A percentile compares a stretch with the other conserved stretches of the same genome.
phyloP scores from a whole-genome alignment of 1,140 invertebrate genomes.

The Drosophila sp. region DNA sequence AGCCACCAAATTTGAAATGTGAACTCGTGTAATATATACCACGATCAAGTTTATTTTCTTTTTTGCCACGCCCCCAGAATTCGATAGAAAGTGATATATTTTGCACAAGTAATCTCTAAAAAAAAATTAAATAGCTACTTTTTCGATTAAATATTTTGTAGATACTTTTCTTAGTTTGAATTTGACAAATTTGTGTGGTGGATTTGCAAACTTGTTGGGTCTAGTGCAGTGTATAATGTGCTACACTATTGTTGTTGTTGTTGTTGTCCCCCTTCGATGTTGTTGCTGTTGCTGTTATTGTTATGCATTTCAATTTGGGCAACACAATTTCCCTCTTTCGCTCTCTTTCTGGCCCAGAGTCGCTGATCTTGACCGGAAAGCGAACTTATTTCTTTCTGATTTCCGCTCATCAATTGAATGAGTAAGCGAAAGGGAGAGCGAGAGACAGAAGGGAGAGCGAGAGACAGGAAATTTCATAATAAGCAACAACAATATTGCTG shows the following conservation, averaged over 20 bases:
- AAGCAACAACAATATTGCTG: constrained; percentile 26
- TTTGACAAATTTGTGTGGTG: constrained; percentile 53
- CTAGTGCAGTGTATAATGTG: background rate
- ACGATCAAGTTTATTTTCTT: no score
- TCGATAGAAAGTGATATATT: no score
- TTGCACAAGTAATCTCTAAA: no score
- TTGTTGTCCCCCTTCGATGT: constrained; percentile 38
- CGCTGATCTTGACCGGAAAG: constrained; percentile 56
- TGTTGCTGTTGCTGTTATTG: constrained; percentile 61
- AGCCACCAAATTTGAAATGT: no score
- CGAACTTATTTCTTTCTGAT: constrained; percentile 77
- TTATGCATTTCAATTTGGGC: constrained; percentile 76
- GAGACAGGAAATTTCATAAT: constrained; percentile 72
- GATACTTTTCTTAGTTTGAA: background rate
- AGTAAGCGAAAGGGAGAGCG: no score
- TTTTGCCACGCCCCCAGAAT: no score
- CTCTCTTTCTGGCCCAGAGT: background rate
- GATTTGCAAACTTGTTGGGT: constrained; percentile 41
- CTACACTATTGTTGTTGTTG: constrained; percentile 25
- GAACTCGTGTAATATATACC: no score
- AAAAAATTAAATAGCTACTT: no score
- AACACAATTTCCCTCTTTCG: constrained; percentile 58
- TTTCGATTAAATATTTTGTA: no score
- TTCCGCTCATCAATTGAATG: constrained; percentile 57
- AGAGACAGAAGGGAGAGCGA: constrained; percentile 23